These are phyloP conservation scores for Dynastes maya DNA, from an alignment of 2,888 invertebrate species.

Conservation along the genomic window DNA sequence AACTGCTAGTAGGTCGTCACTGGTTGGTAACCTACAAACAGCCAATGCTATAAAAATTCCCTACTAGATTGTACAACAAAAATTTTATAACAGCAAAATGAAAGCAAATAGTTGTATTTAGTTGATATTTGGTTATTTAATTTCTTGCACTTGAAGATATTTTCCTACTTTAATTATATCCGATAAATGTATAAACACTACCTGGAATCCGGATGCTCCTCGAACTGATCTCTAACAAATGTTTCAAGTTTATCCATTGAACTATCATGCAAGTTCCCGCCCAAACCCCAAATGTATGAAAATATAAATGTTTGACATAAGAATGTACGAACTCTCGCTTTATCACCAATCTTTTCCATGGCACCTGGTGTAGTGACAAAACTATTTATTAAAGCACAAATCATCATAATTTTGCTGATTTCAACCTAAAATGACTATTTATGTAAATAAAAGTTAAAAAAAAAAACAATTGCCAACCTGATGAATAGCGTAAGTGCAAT, in stretches of 20 bases:
- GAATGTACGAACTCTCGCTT: constrained; percentile 76
- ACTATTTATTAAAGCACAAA: constrained; percentile 83
- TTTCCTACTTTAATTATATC: too few relatives aligned
- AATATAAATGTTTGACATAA: constrained; percentile 86
- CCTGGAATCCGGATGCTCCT: constrained; percentile 80
- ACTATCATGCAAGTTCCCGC: constrained; percentile 85
- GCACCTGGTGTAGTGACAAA: constrained; percentile 77
- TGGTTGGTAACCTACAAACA: constrained; percentile 77
- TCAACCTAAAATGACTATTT: constrained; percentile 77
- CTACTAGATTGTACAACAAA: too few relatives aligned
- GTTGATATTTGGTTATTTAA: too few relatives aligned
- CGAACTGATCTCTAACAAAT: constrained; percentile 79
- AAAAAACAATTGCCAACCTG: constrained; percentile 74
- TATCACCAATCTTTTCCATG: constrained; percentile 71
- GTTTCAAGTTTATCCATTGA: constrained; percentile 82
- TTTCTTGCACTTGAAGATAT: too few relatives aligned
- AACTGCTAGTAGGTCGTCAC: constrained; percentile 83
- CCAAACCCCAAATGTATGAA: constrained; percentile 88
- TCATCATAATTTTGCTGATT: constrained; percentile 84
- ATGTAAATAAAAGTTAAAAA: background rate
- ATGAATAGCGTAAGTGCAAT: constrained; percentile 81
- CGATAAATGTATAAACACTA: constrained; percentile 59
- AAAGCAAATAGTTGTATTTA: too few relatives aligned
- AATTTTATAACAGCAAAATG: too few relatives aligned
- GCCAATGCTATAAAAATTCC: too few relatives aligned